Evolutionary conservation across 1,140 invertebrate species (phyloP).

Genomic region (Leptoteleia sp.): DNA sequence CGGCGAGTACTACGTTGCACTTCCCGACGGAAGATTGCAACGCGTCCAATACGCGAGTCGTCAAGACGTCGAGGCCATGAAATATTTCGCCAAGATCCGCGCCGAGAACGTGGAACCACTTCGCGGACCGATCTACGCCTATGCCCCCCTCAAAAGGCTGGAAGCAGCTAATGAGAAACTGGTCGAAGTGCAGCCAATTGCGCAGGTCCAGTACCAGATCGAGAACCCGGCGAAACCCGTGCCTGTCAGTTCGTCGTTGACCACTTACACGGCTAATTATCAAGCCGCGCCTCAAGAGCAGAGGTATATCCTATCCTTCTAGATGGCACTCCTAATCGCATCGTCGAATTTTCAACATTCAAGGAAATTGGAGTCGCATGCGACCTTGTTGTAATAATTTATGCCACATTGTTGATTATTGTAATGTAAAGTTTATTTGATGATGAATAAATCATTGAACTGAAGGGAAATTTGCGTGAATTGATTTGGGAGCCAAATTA

Average conservation of each 20-base stretch:
- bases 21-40: conserved; percentile 81
- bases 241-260: conserved; percentile 69
- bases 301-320: conserved; percentile 74
- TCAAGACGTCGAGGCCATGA: conserved; percentile 81
- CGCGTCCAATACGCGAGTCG: conserved; percentile 81
- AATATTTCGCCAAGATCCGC: conserved; percentile 81
- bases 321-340: conserved; percentile 7
- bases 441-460: conserved; percentile 1
- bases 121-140: conserved; percentile 81
- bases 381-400: conserved; percentile 21
- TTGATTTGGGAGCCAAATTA: too few species aligned
- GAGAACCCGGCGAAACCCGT: conserved; percentile 69
- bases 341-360: conserved; percentile 9
- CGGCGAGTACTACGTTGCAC: conserved; percentile 82
- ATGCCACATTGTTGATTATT: conserved; percentile 15
- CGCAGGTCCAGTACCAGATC: conserved; percentile 73
- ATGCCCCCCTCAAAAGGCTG: conserved; percentile 78
- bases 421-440: conserved; percentile 17
- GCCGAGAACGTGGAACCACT: conserved; percentile 82
- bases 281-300: conserved; percentile 66
- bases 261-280: conserved; percentile 73
- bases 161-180: conserved; percentile 70
- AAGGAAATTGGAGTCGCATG: conserved; percentile 23
- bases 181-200: conserved; percentile 71
- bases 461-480: not conserved